Evolutionary conservation across 2,113 vertebrate species (phyloP), one percentile per base, ranked within the genome.

Genomic region (Motacilla alba): DNA sequence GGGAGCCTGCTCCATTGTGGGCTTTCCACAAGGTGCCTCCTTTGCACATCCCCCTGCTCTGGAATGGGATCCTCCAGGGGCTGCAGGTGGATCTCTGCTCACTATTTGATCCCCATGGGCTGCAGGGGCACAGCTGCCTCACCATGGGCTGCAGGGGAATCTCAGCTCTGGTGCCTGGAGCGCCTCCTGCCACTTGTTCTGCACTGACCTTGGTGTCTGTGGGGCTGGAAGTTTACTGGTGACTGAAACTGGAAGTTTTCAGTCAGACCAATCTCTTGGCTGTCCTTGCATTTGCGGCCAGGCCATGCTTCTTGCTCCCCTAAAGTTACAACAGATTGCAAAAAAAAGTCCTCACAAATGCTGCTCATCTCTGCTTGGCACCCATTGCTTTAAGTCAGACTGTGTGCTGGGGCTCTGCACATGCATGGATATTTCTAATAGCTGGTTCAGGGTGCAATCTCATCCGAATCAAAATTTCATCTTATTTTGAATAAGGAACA

Each of bases 61-160:
- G 5, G 9, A 1, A 1, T 19, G n/a, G 14, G 30, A 1, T 9
- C 16, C 30, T 60, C 15, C 39, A 41, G 6, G 49, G 7, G 17
- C n/a, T 59, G 15, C 52, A 47, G 26, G 18, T 16, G 14, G 22
- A 37, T 60, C 26, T 60, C 12, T 74, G 5, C 13, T 55, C 18
- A 2, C 0, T 7, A 6, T 0, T 53, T 19, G 6, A 7, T 12
- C 7, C 6, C 21, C 8, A 1, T 7, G 21, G 1, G 30, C 39
- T 67, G 22, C 49, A 58, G 43, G 18, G 35, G 15, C 12, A 23
- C 47, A 63, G 35, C 30, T 62, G n/a, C 41, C 17, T 69, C 49
- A 19, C 63, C 62, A 41, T 9, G 28, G 47, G 13, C 56, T 77
- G 66, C 28, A 41, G 28, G 22, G n/a, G 22, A 28, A 31, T 7